Evolutionary conservation across 2,888 invertebrate species (phyloP), one percentile per base, ranked within the genome.

Genomic region (Frankliniella intonsa): DNA sequence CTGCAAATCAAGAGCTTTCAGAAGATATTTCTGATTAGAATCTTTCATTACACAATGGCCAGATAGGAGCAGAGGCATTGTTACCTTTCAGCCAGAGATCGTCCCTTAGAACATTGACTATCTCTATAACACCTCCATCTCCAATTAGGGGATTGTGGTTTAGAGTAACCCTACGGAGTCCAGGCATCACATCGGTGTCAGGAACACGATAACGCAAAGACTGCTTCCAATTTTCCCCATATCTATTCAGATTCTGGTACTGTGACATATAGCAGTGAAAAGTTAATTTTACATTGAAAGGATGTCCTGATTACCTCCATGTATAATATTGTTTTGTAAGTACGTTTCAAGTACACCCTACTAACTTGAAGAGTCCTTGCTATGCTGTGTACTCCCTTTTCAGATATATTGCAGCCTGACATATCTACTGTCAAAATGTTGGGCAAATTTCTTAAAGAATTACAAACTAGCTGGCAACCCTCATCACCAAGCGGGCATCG

Each of bases 221-320:
- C 85, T 93, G 92, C 84, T 93, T 92, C 95, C 95, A 95, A 83
- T 93, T 93, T 86, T 95, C 94, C 84, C 94, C 93, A 86, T 93
- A 94, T 82, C 95, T 91, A 83, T 92, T 90, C 82, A 93, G 90
- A 86, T 93, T 93, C 86, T 93, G 93, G 85, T 91, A 91, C 89
- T 92, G 88, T 5, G 86, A 87, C 1, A 9, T 82, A 7, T 17
- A 38, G n/a, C 7, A 62, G 62, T 62, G 50, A 81, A 49, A 17
- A 62, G 80, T 49, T 27, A 81, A 25, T 65, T 51, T 80, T n/a
- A n/a, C n/a, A n/a, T n/a, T n/a, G n/a, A n/a, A n/a, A 38, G 38
- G 38, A 38, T 38, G 38, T 38, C 2, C 38, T 3, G 38, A 38
- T 38, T 38, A 38, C 38, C 38, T 38, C 5, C 38, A 38, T 38